Percentiles rank a stretch among this genome's conserved stretches.
Evolutionary conservation across 2,113 vertebrate species (phyloP).

Genomic region (Tachysurus fulvidraco): DNA sequence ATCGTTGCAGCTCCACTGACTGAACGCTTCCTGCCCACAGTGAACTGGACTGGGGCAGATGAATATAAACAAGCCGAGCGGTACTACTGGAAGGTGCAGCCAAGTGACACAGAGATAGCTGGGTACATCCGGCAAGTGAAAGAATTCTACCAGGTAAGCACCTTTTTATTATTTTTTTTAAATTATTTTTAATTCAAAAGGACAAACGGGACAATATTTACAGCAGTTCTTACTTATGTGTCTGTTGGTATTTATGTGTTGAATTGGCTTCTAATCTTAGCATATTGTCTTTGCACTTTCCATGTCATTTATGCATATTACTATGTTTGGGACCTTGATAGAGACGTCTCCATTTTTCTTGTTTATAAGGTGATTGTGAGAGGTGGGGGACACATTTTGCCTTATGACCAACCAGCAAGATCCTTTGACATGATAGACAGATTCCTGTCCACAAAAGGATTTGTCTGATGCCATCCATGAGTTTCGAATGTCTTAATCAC

Average conservation of each 20-base stretch:
- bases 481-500: not conserved
- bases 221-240: not conserved
- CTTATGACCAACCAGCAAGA: constrained; percentile 80
- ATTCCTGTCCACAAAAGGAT: constrained; percentile 78
- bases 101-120: constrained; percentile 79
- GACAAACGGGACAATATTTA: not conserved
- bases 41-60: constrained; percentile 75
- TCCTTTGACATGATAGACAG: constrained; percentile 84
- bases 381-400: constrained; percentile 82
- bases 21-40: constrained; percentile 77
- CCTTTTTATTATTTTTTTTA: too few species aligned
- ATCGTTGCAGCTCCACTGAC: constrained; percentile 82
- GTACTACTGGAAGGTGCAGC: constrained; percentile 80
- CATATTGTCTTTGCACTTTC: not conserved
- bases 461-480: constrained; percentile 30
- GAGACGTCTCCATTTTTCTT: not conserved
- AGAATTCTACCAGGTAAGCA: constrained; percentile 81
- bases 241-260: not conserved
- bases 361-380: constrained; percentile 76
- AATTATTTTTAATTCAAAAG: not conserved
- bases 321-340: not conserved
- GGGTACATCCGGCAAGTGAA: constrained; percentile 80
- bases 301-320: not conserved
- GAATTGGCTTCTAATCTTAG: not conserved
- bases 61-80: constrained; percentile 70